Percentiles rank a stretch among this genome's conserved stretches.
Evolutionary conservation across 2,797 vertebrate species (phyloP).

Genomic region (Martes flavigula): DNA sequence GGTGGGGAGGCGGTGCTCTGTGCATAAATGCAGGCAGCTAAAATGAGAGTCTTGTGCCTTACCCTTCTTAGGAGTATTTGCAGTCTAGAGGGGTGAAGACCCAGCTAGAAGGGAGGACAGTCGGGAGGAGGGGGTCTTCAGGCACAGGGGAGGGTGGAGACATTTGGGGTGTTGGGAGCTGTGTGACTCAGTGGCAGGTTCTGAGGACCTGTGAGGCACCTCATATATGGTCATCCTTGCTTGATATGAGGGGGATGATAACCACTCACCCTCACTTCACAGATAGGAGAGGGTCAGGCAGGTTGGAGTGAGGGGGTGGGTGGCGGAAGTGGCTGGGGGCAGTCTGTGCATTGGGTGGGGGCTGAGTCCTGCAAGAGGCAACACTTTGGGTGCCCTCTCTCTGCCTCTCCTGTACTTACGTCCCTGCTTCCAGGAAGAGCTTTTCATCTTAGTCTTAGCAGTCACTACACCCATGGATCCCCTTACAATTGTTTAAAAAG

Average conservation of each 20-base stretch:
- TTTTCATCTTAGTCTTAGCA: not conserved
- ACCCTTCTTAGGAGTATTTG: not conserved
- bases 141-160: not conserved
- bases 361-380: not conserved
- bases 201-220: not conserved
- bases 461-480: accelerated
- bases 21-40: not conserved
- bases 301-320: accelerated
- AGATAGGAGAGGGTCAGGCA: not conserved
- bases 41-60: not conserved
- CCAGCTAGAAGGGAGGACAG: not conserved
- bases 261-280: not conserved
- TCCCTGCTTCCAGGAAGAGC: not conserved
- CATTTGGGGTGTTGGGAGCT: not conserved
- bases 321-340: accelerated
- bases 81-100: not conserved
- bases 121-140: not conserved
- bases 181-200: not conserved
- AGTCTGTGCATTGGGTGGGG: accelerated
- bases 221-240: too few species aligned
- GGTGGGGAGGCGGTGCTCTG: not conserved
- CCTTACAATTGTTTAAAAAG: not conserved
- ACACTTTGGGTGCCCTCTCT: not conserved
- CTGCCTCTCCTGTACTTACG: not conserved
- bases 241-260: not conserved